These are phyloP conservation scores for Stigmatopora nigra DNA, from an alignment of 2,113 vertebrate genomes.

Conservation along the genomic window DNA sequence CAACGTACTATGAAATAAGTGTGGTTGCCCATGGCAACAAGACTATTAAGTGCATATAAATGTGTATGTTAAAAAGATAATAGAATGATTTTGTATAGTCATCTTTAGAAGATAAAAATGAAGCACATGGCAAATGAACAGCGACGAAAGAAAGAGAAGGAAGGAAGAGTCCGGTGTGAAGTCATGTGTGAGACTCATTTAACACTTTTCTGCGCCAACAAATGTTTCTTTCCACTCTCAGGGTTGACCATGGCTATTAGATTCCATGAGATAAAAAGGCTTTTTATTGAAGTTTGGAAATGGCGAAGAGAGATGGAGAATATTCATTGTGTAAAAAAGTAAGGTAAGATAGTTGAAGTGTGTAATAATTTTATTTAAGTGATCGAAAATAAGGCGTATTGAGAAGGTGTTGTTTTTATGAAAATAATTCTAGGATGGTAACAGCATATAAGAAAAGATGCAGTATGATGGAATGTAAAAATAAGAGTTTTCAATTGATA, in stretches of 20 bases:
- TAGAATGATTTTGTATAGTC: constrained; percentile 9
- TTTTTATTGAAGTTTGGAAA: not conserved
- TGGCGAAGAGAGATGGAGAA: not conserved
- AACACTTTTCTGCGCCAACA: not conserved
- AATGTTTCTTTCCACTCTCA: constrained; percentile 5
- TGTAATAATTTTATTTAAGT: not conserved
- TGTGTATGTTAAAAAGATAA: constrained; percentile 26
- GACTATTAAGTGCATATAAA: constrained; percentile 28
- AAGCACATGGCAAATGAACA: not conserved
- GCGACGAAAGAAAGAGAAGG: constrained; percentile 1
- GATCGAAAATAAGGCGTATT: not conserved
- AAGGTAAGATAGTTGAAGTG: not conserved
- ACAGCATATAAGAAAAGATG: too few relatives aligned
- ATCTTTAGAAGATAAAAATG: constrained; percentile 4
- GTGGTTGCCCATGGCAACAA: constrained; percentile 57
- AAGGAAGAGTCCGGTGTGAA: constrained; percentile 1
- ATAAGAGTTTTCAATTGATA: too few relatives aligned
- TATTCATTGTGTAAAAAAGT: not conserved
- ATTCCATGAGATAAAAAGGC: not conserved
- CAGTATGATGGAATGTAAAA: too few relatives aligned
- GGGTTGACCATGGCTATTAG: not conserved
- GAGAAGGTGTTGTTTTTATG: not conserved
- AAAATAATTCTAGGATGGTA: not conserved
- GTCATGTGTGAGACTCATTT: constrained; percentile 12
- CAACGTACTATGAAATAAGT: constrained; percentile 47